Evolutionary conservation across 2,888 invertebrate species (phyloP).

Genomic region (Platycheirus rosarum): DNA sequence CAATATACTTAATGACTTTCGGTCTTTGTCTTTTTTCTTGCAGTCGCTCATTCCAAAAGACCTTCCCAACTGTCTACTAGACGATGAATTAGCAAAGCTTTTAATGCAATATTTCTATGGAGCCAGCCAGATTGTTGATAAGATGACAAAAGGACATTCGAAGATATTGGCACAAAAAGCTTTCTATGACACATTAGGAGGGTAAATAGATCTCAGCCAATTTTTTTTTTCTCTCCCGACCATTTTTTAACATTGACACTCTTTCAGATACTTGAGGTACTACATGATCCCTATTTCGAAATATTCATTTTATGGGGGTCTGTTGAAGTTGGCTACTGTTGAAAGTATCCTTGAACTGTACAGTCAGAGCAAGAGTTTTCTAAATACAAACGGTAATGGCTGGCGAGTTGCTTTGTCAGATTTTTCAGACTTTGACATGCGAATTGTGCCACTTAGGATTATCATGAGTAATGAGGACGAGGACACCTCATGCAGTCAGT

Average conservation of each 20-base stretch:
- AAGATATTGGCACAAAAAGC: conserved; percentile 77
- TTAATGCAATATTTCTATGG: conserved; percentile 80
- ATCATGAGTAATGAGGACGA: conserved; percentile 46
- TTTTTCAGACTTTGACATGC: conserved; percentile 73
- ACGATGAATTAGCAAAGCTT: conserved; percentile 77
- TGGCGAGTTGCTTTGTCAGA: conserved; percentile 79
- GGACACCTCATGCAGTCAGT: conserved; percentile 77
- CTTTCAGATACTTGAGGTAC: conserved; percentile 77
- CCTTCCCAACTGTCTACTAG: conserved; percentile 77
- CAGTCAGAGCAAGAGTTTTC: conserved; percentile 77
- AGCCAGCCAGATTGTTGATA: conserved; percentile 78
- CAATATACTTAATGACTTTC: too few species aligned
- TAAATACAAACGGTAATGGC: conserved; percentile 82
- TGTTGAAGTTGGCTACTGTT: conserved; percentile 77
- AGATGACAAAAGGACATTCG: conserved; percentile 75
- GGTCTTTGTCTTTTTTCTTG: conserved; percentile 63
- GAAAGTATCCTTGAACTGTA: conserved; percentile 77
- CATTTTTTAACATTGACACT: conserved; percentile 15
- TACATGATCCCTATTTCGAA: conserved; percentile 80
- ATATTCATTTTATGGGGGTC: conserved; percentile 81
- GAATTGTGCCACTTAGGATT: conserved; percentile 76
- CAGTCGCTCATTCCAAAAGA: conserved; percentile 79
- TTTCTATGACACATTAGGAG: conserved; percentile 81
- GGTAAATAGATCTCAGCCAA: conserved; percentile 62
- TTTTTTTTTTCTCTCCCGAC: not conserved